Conservation (phyloP, 2,797 vertebrate species). For the Capromys pilorides region DNA sequence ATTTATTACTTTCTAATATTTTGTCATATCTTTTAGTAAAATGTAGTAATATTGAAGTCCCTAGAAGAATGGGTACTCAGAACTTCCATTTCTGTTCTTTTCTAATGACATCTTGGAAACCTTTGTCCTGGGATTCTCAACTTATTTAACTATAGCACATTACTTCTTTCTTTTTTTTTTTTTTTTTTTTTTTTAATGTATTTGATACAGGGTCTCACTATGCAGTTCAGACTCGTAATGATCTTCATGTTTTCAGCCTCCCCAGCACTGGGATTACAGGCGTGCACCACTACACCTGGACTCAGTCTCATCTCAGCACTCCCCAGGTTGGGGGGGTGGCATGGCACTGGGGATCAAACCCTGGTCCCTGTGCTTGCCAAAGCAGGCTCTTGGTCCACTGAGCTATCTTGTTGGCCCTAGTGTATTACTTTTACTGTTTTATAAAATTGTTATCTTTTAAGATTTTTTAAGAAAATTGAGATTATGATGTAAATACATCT, state of each 20-base stretch:
- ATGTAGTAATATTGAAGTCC: not conserved
- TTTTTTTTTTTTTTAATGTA: not conserved
- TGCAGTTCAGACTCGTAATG: too few species aligned
- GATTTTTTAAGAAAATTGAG: constrained; percentile 12
- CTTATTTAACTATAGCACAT: not conserved
- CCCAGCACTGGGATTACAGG: too few species aligned
- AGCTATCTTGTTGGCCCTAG: not conserved
- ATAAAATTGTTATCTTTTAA: not conserved
- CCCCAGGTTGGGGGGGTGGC: too few species aligned
- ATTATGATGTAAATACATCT: not conserved
- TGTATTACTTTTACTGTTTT: constrained; percentile 6
- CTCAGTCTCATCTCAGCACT: too few species aligned
- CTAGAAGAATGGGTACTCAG: not conserved
- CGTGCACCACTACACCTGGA: too few species aligned
- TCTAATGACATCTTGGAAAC: not conserved
- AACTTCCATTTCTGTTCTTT: not conserved
- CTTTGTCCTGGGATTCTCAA: not conserved
- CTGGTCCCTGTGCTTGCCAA: too few species aligned
- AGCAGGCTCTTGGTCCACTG: too few species aligned
- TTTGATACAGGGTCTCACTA: too few species aligned
- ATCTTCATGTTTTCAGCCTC: too few species aligned
- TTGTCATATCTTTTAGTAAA: not conserved
- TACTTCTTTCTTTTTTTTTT: too few species aligned
- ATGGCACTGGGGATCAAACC: too few species aligned
- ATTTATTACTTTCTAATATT: constrained; percentile 21